Evolutionary conservation across 2,113 vertebrate genomes (phyloP).

Genomic region (Empidonax alnorum): DNA sequence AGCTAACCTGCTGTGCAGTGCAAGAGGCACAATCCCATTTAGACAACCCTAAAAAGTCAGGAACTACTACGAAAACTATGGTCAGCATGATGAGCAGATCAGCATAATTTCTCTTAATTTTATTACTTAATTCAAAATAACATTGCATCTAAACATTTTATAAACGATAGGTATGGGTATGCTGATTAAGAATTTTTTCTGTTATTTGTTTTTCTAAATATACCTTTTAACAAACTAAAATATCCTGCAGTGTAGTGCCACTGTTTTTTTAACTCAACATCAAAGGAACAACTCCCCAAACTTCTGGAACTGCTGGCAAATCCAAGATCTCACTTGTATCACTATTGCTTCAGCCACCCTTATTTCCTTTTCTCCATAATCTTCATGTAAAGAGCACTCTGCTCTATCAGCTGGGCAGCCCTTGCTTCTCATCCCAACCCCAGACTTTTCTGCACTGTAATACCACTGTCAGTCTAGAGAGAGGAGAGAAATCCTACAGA

Average conservation of each 20-base stretch:
- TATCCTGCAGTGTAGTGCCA: background rate
- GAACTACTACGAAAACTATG: background rate
- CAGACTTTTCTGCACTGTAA: background rate
- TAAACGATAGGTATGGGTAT: background rate
- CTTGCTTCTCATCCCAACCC: background rate
- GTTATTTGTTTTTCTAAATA: background rate
- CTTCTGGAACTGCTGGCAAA: background rate
- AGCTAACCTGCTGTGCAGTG: background rate
- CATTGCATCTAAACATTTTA: background rate
- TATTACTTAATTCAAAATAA: background rate
- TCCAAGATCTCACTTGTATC: background rate
- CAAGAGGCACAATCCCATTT: background rate
- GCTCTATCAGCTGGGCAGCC: background rate
- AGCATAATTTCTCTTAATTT: background rate
- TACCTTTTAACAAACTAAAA: background rate
- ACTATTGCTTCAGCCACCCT: background rate
- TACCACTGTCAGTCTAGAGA: background rate
- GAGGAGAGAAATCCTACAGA: background rate
- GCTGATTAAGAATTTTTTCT: background rate
- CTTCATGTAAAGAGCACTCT: background rate
- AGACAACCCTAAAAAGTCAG: background rate
- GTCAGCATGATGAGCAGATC: background rate
- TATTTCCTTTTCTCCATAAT: background rate
- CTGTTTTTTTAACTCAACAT: background rate
- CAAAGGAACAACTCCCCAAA: background rate